A percentile compares a stretch with the other conserved stretches of the same genome.
phyloP scores from a whole-genome alignment of 1,140 invertebrate genomes.

The Agraylea sexmaculata region DNA sequence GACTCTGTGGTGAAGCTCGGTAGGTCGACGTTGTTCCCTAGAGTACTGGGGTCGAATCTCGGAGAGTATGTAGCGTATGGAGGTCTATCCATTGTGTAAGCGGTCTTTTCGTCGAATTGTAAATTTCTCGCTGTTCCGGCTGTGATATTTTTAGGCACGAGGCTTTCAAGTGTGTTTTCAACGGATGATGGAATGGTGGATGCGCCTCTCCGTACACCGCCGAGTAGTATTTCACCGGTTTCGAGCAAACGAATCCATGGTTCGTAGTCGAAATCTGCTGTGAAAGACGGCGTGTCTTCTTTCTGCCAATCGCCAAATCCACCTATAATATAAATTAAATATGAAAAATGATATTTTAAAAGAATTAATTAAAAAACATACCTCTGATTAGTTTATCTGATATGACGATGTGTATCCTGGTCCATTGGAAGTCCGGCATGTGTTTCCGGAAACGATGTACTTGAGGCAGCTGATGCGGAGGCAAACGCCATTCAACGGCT shows the following conservation, averaged over 20 bases:
- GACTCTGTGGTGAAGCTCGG: constrained; percentile 27
- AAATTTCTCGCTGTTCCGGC: not conserved
- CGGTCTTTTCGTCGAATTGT: not conserved
- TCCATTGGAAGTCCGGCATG: constrained; percentile 52
- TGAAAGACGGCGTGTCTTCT: constrained; percentile 35
- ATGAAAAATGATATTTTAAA: not conserved
- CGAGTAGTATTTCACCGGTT: constrained; percentile 34
- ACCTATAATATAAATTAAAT: constrained; percentile 20
- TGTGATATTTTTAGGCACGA: not conserved
- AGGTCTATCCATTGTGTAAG: constrained; percentile 4
- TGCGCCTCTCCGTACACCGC: too few species aligned
- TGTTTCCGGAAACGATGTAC: constrained; percentile 47
- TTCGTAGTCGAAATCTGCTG: constrained; percentile 37
- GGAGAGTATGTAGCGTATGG: not conserved
- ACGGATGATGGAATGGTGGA: constrained; percentile 12
- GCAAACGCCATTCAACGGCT: constrained; percentile 52
- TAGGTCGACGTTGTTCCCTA: constrained; percentile 23
- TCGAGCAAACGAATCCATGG: constrained; percentile 46
- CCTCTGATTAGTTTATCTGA: constrained; percentile 26
- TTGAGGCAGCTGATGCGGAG: constrained; percentile 31
- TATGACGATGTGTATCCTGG: constrained; percentile 43
- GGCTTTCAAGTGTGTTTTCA: not conserved
- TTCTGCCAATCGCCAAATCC: constrained; percentile 39
- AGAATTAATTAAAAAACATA: constrained; percentile 22
- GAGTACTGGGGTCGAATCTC: constrained; percentile 2